Evolutionary conservation across 2,888 invertebrate species (phyloP), one percentile per base, ranked within the genome.

Genomic region (Pachliopta kotzebuea): DNA sequence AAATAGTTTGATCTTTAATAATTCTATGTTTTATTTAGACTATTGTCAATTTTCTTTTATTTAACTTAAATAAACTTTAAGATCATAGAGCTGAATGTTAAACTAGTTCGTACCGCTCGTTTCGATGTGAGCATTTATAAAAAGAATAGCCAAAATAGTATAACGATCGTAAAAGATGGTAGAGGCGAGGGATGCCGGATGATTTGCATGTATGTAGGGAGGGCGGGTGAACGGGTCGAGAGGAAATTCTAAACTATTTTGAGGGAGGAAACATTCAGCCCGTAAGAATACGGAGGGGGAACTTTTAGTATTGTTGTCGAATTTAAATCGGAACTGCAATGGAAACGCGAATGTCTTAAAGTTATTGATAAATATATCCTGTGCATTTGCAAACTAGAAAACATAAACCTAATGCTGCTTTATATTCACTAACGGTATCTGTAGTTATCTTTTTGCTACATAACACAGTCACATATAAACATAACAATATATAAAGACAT

Each of bases 201-300:
- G 79, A 84, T 85, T 84, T 86, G 83, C 84, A 86, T 85, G 72
- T 73, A 69, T 67, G 65, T 65, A 63, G 68, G 68, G 67, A 49
- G 60, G 62, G 52, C 50, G 56, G 56, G 56, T 52, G 55, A 37
- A 60, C 42, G 61, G 62, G 59, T 56, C 59, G 60, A 50, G 58
- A 60, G 65, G 58, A 58, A 59, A 62, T 62, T 62, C 65, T 45
- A 66, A 65, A 66, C 65, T 66, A 66, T 62, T 65, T 61, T 59
- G 65, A 59, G 65, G 65, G 65, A 59, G 55, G 65, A 66, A 62
- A 62, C 58, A 58, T 61, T 54, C 42, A 58, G 61, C 45, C 61
- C 45, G 57, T 65, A 65, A 65, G 56, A 65, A 65, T 65, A 60
- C 56, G 64, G 42, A 57, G 49, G 65, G 65, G 61, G 57, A 60